Evolutionary conservation across 2,797 vertebrate species (phyloP), one percentile per base, ranked within the genome.

Genomic region (Pseudocheirus occidentalis): DNA sequence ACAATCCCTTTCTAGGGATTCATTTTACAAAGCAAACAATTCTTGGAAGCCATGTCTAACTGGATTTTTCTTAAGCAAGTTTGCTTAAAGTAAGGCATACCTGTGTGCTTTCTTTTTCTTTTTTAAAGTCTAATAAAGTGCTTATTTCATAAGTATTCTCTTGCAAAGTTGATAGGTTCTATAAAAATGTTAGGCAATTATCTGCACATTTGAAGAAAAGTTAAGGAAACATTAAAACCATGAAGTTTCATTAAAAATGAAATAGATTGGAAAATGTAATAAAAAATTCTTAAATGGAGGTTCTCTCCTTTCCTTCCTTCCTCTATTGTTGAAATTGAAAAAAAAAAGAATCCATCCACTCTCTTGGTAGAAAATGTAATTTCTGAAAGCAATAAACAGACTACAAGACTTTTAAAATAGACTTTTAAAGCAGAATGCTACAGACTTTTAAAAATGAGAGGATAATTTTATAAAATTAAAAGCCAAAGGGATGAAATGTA

Each of bases 381-480:
- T 92, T 96, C 55, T 91, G 53, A 97, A 95, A 56, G 55, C 18
- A 52, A 59, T 92, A 92, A 90, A 54, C 29, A 93, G 50, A 27
- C 1, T 91, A 10, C 0, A 73, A 91, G 53, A 53, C 6, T 54
- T 54, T 54, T 54, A 54, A 54, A 54, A 93, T 73, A 94, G 46
- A 4, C 2, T 90, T 54, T 54, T 54, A 54, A 54, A 54, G 92
- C 89, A 94, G 46, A 4, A 1, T 90, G 12, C 11, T 11, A 54
- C 10, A 54, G 53, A 11, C 92, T 94, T 91, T 91, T 1, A 95
- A 81, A 92, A 87, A 34, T 11, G 91, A 31, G 91, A 66, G 40
- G n/a, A 95, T 94, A 94, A 96, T 91, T 95, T 94, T 53, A n/a
- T 90, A 55, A 96, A 95, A 96, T 89, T 96, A 94, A 91, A 94